Evolutionary conservation across 2,888 invertebrate genomes (phyloP), one percentile per base, ranked within the genome.

Genomic region (Lasioglossum leucozonium): DNA sequence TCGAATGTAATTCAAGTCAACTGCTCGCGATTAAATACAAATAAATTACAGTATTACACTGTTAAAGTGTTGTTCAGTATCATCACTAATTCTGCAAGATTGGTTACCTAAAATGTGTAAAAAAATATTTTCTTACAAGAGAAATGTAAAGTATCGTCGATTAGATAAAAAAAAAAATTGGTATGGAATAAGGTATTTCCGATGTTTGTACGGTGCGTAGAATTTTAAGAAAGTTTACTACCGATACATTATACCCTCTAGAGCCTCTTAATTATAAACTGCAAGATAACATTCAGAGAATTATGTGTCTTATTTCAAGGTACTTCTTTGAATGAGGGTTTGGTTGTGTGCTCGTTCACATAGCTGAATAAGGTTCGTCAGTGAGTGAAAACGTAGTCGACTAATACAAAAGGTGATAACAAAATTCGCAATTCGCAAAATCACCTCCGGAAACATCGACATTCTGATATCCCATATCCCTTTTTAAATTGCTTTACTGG

Each of bases 271-370:
- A 65, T 77, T 69, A 44, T 58, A 47, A 84, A 62, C 65, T 78
- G 82, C 62, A 51, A 81, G 69, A 44, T 51, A 78, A 82, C 75
- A 75, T 77, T 37, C 18, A 78, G 58, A 67, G 81, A 74, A 74
- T 67, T 73, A 62, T 69, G n/a, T 30, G 51, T 72, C 55, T 76
- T 67, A 76, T 37, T 34, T 87, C 51, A 62, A 79, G 72, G 69
- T 81, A 81, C 11, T 73, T 65, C 72, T 47, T 73, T 34, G 37
- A 58, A 71, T 62, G 76, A 72, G 30, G 58, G 77, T 87, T 90
- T 90, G 89, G 89, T 90, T 90, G 90, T 88, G 88, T 75, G 84
- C 82, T 89, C 85, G 80, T 88, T 86, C 65, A 72, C 74, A 55
- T 85, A 5, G 44, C 51, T 75, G 37, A 78, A 72, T 55, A 37